phyloP scores from a whole-genome alignment of 2,113 vertebrate species.

The Chlamydotis undulata region DNA sequence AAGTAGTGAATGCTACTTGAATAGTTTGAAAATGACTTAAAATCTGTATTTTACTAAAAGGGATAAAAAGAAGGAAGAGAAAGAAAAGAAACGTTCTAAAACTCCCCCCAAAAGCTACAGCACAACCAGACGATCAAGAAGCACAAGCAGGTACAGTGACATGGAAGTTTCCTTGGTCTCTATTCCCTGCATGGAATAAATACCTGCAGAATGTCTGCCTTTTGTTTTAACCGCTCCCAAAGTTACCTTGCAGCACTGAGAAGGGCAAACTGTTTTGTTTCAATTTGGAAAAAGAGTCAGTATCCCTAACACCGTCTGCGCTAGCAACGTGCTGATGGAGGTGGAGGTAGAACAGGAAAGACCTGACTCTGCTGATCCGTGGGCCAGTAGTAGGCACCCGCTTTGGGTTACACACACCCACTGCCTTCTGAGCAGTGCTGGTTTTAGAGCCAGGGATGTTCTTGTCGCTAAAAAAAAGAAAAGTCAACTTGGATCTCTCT shows the following conservation, averaged over 20 bases:
- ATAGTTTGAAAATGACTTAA: neutral
- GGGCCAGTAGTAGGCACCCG: accelerated
- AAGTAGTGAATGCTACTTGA: neutral
- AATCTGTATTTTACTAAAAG: constrained; percentile 65
- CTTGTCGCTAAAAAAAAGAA: neutral
- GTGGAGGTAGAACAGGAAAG: neutral
- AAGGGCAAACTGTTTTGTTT: neutral
- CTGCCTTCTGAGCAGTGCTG: neutral
- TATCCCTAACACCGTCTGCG: accelerated
- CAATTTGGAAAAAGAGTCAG: neutral
- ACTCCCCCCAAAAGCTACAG: constrained; percentile 99
- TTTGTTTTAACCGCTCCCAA: accelerated
- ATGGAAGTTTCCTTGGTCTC: neutral
- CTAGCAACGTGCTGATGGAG: no score
- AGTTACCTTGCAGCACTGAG: neutral
- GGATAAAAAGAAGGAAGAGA: constrained; percentile 96
- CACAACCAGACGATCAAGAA: constrained; percentile 91
- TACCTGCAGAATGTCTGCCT: neutral
- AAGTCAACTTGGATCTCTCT: neutral
- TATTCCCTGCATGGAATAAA: neutral
- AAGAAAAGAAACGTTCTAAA: constrained; percentile 95
- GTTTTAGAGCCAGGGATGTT: neutral
- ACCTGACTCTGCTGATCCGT: neutral
- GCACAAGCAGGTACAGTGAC: constrained; percentile 86
- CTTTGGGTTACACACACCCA: accelerated